phyloP scores from a whole-genome alignment of 2,797 vertebrate species.

The Anableps anableps region DNA sequence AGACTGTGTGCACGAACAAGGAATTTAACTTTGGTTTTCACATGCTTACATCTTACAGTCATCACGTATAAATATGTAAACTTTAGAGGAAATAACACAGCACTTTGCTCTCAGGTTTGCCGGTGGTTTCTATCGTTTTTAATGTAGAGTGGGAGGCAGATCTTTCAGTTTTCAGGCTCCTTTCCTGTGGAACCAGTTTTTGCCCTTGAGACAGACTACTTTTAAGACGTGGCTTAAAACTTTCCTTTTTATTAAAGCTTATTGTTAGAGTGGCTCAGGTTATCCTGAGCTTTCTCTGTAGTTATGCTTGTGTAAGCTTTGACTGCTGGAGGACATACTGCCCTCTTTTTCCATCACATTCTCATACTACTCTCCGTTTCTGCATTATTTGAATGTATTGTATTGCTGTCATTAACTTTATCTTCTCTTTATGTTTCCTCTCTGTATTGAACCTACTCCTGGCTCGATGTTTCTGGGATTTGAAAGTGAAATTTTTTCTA shows the following conservation, averaged over 20 bases:
- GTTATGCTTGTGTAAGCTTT: neutral
- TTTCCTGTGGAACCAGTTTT: neutral
- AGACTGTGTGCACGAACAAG: no score
- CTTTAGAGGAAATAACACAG: neutral
- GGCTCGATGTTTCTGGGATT: neutral
- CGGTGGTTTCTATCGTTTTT: neutral
- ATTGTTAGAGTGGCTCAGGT: neutral
- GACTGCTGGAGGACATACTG: neutral
- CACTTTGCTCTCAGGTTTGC: neutral
- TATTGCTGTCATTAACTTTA: neutral
- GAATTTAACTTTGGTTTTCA: no score
- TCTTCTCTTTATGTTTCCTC: neutral
- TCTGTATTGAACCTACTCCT: no score
- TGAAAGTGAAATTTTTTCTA: neutral
- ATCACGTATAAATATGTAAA: no score
- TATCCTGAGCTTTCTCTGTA: neutral
- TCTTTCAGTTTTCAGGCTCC: neutral
- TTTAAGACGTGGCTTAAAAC: neutral
- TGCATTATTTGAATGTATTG: neutral
- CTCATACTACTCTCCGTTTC: neutral
- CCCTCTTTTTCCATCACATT: neutral
- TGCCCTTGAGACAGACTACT: neutral
- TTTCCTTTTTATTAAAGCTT: neutral
- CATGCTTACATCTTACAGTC: no score
- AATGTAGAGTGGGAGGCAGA: neutral